Conservation (phyloP, 2,888 invertebrate species). For the Synanthedon myopaeformis region DNA sequence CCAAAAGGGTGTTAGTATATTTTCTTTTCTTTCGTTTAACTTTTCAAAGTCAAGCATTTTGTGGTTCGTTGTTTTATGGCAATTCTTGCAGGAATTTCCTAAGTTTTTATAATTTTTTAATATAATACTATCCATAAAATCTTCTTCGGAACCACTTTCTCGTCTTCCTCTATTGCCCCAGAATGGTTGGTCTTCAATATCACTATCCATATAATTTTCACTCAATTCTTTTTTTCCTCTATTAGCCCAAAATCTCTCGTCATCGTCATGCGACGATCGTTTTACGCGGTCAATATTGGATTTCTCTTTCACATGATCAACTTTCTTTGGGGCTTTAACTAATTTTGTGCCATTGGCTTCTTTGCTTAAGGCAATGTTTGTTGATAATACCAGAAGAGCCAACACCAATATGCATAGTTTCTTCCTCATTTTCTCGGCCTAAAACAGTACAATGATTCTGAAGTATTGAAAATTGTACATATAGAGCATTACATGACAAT, state of each 20-base stretch:
- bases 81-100: conserved; percentile 18
- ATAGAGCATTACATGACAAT: too few species aligned
- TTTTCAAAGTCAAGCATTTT: conserved; percentile 3
- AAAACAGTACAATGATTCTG: neutral
- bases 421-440: conserved; percentile 38
- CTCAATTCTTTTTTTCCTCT: conserved; percentile 24
- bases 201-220: conserved; percentile 7
- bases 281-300: conserved; percentile 28
- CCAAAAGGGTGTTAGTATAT: conserved; percentile 37
- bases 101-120: conserved; percentile 8
- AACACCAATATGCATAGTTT: conserved; percentile 28
- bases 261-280: conserved; percentile 32
- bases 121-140: conserved; percentile 13
- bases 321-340: conserved; percentile 20
- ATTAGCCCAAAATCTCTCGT: conserved; percentile 33
- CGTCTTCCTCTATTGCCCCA: conserved; percentile 53
- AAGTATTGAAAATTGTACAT: too few species aligned
- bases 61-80: conserved; percentile 11
- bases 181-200: conserved; percentile 36
- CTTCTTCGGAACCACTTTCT: conserved; percentile 29
- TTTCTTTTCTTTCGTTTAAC: conserved; percentile 17
- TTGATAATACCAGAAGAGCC: conserved; percentile 32
- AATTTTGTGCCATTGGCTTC: conserved; percentile 29
- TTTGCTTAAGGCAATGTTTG: conserved; percentile 32
- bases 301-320: conserved; percentile 22